A percentile compares a stretch with the other conserved stretches of the same genome.
phyloP scores from a whole-genome alignment of 2,113 vertebrate genomes.

The Bungarus multicinctus region DNA sequence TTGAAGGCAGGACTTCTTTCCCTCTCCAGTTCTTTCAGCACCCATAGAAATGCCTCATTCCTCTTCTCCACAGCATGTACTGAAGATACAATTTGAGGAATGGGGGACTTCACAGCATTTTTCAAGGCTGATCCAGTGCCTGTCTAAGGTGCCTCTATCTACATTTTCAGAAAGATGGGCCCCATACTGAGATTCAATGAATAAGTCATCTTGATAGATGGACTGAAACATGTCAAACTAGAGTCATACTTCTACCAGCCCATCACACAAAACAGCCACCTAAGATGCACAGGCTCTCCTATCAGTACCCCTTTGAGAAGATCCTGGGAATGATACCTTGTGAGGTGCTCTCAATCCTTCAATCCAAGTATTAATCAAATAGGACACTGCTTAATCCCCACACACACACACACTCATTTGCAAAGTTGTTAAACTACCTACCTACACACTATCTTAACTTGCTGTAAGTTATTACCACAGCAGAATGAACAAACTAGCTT shows the following conservation, averaged over 20 bases:
- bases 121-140: background rate
- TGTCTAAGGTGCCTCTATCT: background rate
- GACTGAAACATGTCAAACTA: background rate
- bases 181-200: background rate
- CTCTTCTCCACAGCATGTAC: background rate
- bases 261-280: background rate
- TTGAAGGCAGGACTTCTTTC: background rate
- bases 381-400: background rate
- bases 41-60: no score
- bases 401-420: background rate
- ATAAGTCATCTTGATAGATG: background rate
- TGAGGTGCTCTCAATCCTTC: background rate
- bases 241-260: background rate
- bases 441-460: background rate
- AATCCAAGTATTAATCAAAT: background rate
- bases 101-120: background rate
- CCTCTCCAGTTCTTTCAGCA: background rate
- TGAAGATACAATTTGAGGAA: background rate
- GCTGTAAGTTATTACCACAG: background rate
- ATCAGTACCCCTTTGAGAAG: background rate
- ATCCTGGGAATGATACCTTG: background rate
- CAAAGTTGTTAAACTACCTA: background rate
- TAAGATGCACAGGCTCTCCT: background rate
- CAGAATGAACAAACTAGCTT: background rate
- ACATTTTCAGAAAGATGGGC: background rate